Evolutionary conservation across 1,140 invertebrate species (phyloP), one percentile per base, ranked within the genome.

Genomic region (Trichonephila clavata): DNA sequence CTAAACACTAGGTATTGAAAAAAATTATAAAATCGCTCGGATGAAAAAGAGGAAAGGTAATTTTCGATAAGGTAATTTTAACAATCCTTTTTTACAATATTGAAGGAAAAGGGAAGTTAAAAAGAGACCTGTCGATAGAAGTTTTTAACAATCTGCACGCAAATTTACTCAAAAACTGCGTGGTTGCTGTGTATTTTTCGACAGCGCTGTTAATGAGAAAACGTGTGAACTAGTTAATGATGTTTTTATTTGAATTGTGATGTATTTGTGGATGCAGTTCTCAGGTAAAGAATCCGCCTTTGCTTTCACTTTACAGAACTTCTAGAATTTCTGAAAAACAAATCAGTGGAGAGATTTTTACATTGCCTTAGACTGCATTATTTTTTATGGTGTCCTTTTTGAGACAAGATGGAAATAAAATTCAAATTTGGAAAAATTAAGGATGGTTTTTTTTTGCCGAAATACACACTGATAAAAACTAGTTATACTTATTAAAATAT

Each of bases 41-140:
- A 71, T 24, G 60, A 65, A 91, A 90, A 81, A 84, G 71, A 63
- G 39, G 50, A 50, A 50, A 59, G 59, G 32, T 60, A 91, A 83
- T 91, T 91, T 91, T 91, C 90, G 90, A 91, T 91, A 84, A 91
- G 90, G 80, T 84, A 91, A 91, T 91, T 91, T 91, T 65, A 91
- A 84, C 90, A 84, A 63, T 91, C 61, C 50, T 43, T 84, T 83
- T 65, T 90, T 59, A 16, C 5, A n/a, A 32, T 90, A 59, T 77
- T 32, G 60, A 90, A 71, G 7, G 27, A 27, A 81, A 90, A 81
- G 39, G 24, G 21, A 8, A 60, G 32, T 80, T 27, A 84, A 63
- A 84, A 83, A 91, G 21, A 50, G 59, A 91, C 24, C 32, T 91
- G 80, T 84, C 77, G 77, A 84, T 91, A 91, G 84, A 91, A 71